Percentiles rank a stretch among this genome's conserved stretches.
These are phyloP conservation scores for Aphelenchoides besseyi DNA, from an alignment of 1,140 invertebrate genomes.

Conservation along the genomic window DNA sequence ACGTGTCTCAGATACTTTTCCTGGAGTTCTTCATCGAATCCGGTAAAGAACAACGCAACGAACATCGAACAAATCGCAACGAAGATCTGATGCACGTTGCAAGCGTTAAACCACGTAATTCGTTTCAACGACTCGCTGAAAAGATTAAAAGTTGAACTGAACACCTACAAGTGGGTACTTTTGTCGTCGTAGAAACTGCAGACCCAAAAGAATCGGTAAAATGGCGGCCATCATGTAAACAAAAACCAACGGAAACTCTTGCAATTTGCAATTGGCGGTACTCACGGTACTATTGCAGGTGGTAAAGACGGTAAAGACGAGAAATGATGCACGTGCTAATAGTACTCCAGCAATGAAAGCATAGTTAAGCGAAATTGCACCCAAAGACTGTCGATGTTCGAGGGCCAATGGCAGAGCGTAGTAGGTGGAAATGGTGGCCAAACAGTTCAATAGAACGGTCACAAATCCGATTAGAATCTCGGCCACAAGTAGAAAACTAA, in stretches of 20 bases:
- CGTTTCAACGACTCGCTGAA: background rate
- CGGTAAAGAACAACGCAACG: constrained; percentile 30
- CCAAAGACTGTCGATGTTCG: constrained; percentile 24
- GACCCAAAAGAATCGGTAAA: constrained; percentile 17
- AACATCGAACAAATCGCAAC: constrained; percentile 23
- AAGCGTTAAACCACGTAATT: constrained; percentile 30
- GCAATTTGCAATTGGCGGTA: constrained; percentile 32
- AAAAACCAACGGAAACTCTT: constrained; percentile 37
- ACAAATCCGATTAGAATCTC: constrained; percentile 1
- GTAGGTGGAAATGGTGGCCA: constrained; percentile 6
- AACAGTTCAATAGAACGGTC: constrained; percentile 21
- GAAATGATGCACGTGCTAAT: constrained; percentile 27
- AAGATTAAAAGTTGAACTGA: constrained; percentile 19
- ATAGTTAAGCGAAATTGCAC: constrained; percentile 31
- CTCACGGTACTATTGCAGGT: constrained; percentile 34
- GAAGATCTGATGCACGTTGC: constrained; percentile 30
- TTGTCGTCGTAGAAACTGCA: constrained; percentile 23
- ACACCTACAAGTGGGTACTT: constrained; percentile 31
- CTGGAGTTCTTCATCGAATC: constrained; percentile 30
- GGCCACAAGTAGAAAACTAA: constrained; percentile 13
- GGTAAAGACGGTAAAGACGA: constrained; percentile 22
- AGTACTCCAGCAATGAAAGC: constrained; percentile 28
- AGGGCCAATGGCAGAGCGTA: constrained; percentile 22
- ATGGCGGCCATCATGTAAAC: constrained; percentile 27
- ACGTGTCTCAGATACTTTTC: constrained; percentile 23